Base-by-base conservation (phyloP, 2,797 vertebrate genomes). In the Acropternis orthonyx region DNA sequence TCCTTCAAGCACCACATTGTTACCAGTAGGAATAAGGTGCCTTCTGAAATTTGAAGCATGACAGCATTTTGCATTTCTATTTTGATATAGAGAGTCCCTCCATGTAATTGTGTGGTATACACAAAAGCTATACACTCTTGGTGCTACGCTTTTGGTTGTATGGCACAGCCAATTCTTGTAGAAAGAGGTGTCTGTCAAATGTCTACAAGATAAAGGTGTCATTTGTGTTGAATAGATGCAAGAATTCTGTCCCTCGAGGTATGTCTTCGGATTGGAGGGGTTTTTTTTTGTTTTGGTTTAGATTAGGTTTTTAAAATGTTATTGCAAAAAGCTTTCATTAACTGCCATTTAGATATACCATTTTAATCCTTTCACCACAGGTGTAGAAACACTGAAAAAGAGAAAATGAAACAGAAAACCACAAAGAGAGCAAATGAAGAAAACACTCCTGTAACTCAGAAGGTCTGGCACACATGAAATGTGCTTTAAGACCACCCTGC, bases 31-130 rank as follows among this genome's bases (percentile, higher is more conserved):
- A 86, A 63, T 34, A 61, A 77, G 20, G 23, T 36, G 18, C 32
- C 43, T 90, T 77, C 28, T 78, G 71, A 69, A 52, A 78, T 62
- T 41, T 82, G 34, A 66, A 56, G 44, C 6, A 19, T 18, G 12
- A 37, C 36, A 58, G 19, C 9, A n/a, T 61, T 65, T 43, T 32
- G 44, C 27, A 48, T 75, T 87, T 80, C 32, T 49, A 8, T 67
- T 51, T 34, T 65, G 82, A 41, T 34, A 48, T 1, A 36, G 27
- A 43, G 12, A 72, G 41, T 36, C n/a, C 18, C 41, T 69, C 48
- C 21, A 71, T 0, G 0, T 17, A 55, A 67, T 41, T 3, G 2
- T 5, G 10, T 44, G 18, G 66, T 71, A 4, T 17, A 28, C 12
- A 30, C 44, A 65, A 63, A 68, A 68, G n/a, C 23, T 41, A 41